These are phyloP conservation scores for Pseudochaenichthys georgianus DNA, from an alignment of 2,797 vertebrate genomes.

Conservation along the genomic window DNA sequence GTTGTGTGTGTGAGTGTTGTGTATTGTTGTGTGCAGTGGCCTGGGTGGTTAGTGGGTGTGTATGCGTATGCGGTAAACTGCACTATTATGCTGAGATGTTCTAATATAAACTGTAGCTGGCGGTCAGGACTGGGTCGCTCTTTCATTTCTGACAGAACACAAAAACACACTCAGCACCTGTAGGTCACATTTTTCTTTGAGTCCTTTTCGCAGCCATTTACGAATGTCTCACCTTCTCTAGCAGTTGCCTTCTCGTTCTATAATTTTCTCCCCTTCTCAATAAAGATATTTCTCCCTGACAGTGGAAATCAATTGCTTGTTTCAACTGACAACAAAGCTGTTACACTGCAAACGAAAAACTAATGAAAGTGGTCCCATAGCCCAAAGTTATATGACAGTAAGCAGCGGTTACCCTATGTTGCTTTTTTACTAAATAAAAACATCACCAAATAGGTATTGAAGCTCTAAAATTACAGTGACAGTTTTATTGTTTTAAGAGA, in stretches of 20 bases:
- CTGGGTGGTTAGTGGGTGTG: conserved; percentile 22
- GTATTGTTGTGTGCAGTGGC: conserved; percentile 20
- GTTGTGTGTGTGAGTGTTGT: no score
- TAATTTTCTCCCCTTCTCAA: conserved; percentile 36
- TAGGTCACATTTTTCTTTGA: conserved; percentile 24
- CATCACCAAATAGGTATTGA: conserved; percentile 10
- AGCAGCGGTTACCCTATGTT: conserved; percentile 30
- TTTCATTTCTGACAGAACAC: conserved; percentile 59
- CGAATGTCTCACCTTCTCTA: neutral
- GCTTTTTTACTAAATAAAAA: conserved; percentile 30
- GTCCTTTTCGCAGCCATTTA: conserved; percentile 16
- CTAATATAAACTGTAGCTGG: conserved; percentile 56
- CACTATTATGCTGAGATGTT: conserved; percentile 58
- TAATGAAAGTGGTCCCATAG: conserved; percentile 41
- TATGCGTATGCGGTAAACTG: conserved; percentile 48
- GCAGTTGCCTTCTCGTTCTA: neutral
- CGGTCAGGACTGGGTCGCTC: conserved; percentile 61
- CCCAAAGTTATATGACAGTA: conserved; percentile 27
- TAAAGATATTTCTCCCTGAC: conserved; percentile 53
- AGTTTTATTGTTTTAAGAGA: conserved; percentile 40
- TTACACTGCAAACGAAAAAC: conserved; percentile 39
- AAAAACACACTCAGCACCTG: conserved; percentile 18
- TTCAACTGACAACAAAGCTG: conserved; percentile 58
- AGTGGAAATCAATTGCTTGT: conserved; percentile 64
- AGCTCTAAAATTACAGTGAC: conserved; percentile 6